A percentile compares a stretch with the other conserved stretches of the same genome.
phyloP scores from a whole-genome alignment of 2,797 vertebrate species.

The Chelon labrosus region DNA sequence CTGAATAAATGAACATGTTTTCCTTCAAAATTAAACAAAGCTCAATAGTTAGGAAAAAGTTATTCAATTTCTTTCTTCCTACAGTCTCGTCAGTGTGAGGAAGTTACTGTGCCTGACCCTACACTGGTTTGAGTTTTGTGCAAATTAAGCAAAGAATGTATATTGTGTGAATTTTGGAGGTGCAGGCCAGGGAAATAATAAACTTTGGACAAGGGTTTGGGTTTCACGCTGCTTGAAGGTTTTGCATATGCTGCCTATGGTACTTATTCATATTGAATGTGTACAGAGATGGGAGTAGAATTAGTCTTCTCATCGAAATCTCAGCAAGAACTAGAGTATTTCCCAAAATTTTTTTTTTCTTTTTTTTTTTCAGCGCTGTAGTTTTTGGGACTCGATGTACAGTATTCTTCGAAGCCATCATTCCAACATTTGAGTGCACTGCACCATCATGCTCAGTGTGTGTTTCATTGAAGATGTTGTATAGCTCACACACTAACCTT shows the following conservation, averaged over 20 bases:
- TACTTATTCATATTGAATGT: background rate
- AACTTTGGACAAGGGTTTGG: background rate
- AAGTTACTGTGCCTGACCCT: too few relatives aligned
- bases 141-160: background rate
- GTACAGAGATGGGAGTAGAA: background rate
- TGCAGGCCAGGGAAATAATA: background rate
- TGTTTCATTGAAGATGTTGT: slow-evolving; percentile 13
- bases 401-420: background rate
- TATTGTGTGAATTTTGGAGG: background rate
- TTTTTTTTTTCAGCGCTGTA: too few relatives aligned
- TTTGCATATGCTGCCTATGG: background rate
- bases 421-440: slow-evolving; percentile 5
- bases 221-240: background rate
- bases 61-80: background rate
- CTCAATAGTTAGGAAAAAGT: slow-evolving; percentile 3
- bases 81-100: background rate
- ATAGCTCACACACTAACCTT: background rate
- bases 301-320: background rate
- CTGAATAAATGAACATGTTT: background rate
- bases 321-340: background rate
- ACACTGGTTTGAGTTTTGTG: too few relatives aligned
- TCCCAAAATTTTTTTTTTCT: slow-evolving; percentile 1
- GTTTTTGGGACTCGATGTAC: background rate
- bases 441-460: background rate
- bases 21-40: background rate